These are phyloP conservation scores for Schizotus pectinicornis DNA, from an alignment of 2,888 invertebrate genomes.

Conservation along the genomic window DNA sequence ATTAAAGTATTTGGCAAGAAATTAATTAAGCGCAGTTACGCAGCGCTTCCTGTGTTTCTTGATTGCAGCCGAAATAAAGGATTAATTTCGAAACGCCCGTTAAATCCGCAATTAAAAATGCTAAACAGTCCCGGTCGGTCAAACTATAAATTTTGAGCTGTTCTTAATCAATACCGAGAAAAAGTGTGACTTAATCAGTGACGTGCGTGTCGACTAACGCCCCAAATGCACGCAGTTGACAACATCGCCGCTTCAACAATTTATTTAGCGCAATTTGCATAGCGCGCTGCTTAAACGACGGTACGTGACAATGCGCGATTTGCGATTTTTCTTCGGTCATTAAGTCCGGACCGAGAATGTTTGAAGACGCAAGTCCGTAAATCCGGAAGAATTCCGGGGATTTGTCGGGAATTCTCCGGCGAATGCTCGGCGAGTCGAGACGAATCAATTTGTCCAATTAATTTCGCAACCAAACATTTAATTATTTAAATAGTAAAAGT, in stretches of 20 bases:
- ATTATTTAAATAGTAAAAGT: conserved; percentile 29
- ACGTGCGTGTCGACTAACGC: conserved; percentile 51
- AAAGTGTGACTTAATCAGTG: conserved; percentile 51
- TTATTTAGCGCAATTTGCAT: conserved; percentile 8
- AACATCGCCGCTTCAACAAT: conserved; percentile 10
- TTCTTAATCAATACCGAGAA: conserved; percentile 30
- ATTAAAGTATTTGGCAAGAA: too few species aligned
- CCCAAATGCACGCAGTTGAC: conserved; percentile 44
- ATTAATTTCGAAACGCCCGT: background rate
- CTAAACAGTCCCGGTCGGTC: background rate
- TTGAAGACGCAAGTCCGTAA: background rate
- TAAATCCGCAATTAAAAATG: background rate
- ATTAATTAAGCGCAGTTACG: too few species aligned
- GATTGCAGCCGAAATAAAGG: too few species aligned
- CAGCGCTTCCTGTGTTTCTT: too few species aligned
- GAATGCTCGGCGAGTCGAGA: background rate
- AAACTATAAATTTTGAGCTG: conserved; percentile 38
- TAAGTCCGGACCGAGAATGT: background rate
- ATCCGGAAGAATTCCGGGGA: background rate
- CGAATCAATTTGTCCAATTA: background rate
- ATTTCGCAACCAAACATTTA: conserved; percentile 16
- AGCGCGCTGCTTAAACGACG: conserved; percentile 5
- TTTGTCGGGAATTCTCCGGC: conserved; percentile 6
- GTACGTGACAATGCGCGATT: conserved; percentile 12
- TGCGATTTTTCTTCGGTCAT: background rate